Conservation (phyloP, 2,113 vertebrate species). For the Hiodon alosoides region DNA sequence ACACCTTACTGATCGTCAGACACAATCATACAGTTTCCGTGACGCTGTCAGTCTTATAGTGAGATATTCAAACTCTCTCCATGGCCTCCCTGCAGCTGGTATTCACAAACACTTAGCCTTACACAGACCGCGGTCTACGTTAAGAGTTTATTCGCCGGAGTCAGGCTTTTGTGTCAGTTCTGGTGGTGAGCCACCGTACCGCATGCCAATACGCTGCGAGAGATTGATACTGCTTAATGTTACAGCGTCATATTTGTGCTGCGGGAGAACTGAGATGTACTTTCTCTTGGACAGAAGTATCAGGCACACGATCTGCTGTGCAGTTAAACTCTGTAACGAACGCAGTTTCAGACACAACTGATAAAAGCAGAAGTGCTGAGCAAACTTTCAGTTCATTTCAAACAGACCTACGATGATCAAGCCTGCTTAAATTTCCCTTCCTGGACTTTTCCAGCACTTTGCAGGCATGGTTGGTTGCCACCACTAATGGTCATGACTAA, state of each 20-base stretch:
- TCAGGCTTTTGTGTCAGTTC: constrained; percentile 28
- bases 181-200: constrained; percentile 51
- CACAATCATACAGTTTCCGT: too few species aligned
- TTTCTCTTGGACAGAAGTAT: constrained; percentile 59
- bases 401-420: too few species aligned
- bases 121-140: constrained; percentile 47
- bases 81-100: background rate
- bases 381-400: too few species aligned
- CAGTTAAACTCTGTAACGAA: too few species aligned
- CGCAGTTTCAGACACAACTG: too few species aligned
- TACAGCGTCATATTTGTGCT: constrained; percentile 48
- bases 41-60: too few species aligned
- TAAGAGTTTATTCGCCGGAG: constrained; percentile 33
- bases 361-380: too few species aligned
- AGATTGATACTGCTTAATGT: constrained; percentile 56
- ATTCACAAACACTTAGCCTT: background rate
- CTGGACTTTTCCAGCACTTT: too few species aligned
- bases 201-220: constrained; percentile 42
- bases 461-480: too few species aligned
- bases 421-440: too few species aligned
- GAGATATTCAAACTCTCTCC: background rate
- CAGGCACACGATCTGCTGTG: constrained; percentile 21
- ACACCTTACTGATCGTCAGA: too few species aligned
- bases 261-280: constrained; percentile 43
- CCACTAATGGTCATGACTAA: too few species aligned